Evolutionary conservation across 2,888 invertebrate genomes (phyloP).

Genomic region (Dryococelus australis): DNA sequence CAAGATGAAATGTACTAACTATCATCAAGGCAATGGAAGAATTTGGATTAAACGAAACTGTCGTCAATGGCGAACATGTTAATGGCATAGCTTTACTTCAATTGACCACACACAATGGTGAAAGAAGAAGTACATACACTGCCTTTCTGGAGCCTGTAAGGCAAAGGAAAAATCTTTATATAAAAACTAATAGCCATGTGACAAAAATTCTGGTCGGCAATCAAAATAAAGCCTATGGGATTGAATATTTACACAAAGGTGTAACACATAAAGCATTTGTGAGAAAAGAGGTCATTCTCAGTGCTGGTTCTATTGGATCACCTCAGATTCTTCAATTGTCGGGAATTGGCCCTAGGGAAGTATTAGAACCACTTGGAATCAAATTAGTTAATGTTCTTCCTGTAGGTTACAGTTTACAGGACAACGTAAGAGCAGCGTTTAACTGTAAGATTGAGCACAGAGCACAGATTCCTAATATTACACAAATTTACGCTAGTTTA

Average conservation of each 20-base stretch:
- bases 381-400: constrained; percentile 81
- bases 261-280: constrained; percentile 66
- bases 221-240: constrained; percentile 75
- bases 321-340: constrained; percentile 85
- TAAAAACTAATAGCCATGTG: constrained; percentile 61
- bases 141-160: constrained; percentile 60
- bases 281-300: constrained; percentile 57
- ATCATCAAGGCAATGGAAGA: constrained; percentile 56
- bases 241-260: constrained; percentile 79
- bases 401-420: constrained; percentile 62
- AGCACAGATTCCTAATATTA: no score
- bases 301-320: constrained; percentile 43
- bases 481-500: no score
- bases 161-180: constrained; percentile 34
- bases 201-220: constrained; percentile 62
- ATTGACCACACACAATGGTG: constrained; percentile 49
- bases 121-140: constrained; percentile 60
- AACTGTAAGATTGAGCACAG: no score
- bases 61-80: constrained; percentile 53
- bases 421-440: no score
- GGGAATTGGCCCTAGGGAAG: constrained; percentile 80
- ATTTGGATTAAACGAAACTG: constrained; percentile 54
- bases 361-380: constrained; percentile 76
- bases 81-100: constrained; percentile 51
- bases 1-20: constrained; percentile 55